phyloP scores from a whole-genome alignment of 2,113 vertebrate species.

The Tylochromis polylepis region DNA sequence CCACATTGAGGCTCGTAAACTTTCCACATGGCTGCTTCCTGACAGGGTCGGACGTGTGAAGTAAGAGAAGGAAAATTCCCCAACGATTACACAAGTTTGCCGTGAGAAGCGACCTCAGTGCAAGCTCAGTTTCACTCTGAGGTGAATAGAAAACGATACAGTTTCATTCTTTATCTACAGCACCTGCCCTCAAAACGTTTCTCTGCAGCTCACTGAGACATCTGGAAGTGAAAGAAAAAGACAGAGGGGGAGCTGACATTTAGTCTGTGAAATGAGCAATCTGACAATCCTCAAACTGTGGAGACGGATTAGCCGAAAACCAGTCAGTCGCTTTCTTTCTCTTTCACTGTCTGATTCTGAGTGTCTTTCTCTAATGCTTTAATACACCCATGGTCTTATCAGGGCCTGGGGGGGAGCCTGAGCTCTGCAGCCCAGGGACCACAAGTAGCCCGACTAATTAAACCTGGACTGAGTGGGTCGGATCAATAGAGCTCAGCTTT shows the following conservation, averaged over 20 bases:
- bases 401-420: conserved; percentile 22
- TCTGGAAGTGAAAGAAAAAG: not conserved
- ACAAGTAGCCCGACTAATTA: conserved; percentile 53
- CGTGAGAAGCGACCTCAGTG: not conserved
- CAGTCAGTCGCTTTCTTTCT: conserved; percentile 27
- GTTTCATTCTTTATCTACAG: not conserved
- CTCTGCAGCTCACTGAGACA: not conserved
- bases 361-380: conserved; percentile 37
- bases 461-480: conserved; percentile 18
- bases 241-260: conserved; percentile 12
- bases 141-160: not conserved
- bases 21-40: not conserved
- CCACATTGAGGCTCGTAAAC: not conserved
- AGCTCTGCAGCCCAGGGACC: conserved; percentile 34
- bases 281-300: conserved; percentile 10
- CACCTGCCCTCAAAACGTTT: not conserved
- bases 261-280: conserved; percentile 48
- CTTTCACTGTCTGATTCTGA: conserved; percentile 14
- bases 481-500: conserved; percentile 43
- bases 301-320: conserved; percentile 44
- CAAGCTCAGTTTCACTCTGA: conserved; percentile 3
- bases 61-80: conserved; percentile 4
- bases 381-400: conserved; percentile 43
- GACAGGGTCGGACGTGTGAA: not conserved
- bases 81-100: not conserved